phyloP scores from a whole-genome alignment of 2,888 invertebrate species.

The Suillia variegata region DNA sequence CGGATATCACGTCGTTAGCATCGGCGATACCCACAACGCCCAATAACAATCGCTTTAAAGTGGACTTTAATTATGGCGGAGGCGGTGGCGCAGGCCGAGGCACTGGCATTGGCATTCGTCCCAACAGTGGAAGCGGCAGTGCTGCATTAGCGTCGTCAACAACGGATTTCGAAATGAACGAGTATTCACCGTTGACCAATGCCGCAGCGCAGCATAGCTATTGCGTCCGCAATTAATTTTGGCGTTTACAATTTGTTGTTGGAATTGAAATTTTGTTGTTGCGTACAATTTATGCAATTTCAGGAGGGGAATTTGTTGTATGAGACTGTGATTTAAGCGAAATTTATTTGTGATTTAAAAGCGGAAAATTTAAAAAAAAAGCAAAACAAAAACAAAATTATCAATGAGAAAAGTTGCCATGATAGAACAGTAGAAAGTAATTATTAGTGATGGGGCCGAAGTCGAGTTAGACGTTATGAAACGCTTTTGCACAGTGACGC shows the following conservation, averaged over 20 bases:
- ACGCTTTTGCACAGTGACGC: no score
- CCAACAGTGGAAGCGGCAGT: not conserved
- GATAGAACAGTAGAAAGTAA: no score
- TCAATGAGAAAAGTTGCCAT: no score
- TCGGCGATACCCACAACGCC: slow-evolving; percentile 11
- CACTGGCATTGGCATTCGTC: no score
- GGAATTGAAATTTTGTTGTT: not conserved
- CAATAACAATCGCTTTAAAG: slow-evolving; percentile 1
- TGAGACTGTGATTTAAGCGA: slow-evolving; percentile 12
- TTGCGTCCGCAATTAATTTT: not conserved
- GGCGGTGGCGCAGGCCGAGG: not conserved
- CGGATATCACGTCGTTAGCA: slow-evolving; percentile 13
- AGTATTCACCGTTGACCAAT: not conserved
- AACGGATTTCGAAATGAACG: not conserved
- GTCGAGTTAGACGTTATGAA: no score
- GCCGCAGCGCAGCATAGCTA: not conserved
- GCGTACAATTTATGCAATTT: not conserved
- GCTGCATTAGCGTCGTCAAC: not conserved
- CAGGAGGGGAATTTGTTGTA: not conserved
- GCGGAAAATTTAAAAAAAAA: not conserved
- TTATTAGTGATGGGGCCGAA: no score
- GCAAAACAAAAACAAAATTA: not conserved
- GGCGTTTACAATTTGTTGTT: not conserved
- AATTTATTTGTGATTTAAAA: slow-evolving; percentile 12
- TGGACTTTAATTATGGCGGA: not conserved